Percentiles rank a stretch among this genome's conserved stretches.
Evolutionary conservation across 2,888 invertebrate genomes (phyloP).

Genomic region (Pycnomerus fuliginosus): DNA sequence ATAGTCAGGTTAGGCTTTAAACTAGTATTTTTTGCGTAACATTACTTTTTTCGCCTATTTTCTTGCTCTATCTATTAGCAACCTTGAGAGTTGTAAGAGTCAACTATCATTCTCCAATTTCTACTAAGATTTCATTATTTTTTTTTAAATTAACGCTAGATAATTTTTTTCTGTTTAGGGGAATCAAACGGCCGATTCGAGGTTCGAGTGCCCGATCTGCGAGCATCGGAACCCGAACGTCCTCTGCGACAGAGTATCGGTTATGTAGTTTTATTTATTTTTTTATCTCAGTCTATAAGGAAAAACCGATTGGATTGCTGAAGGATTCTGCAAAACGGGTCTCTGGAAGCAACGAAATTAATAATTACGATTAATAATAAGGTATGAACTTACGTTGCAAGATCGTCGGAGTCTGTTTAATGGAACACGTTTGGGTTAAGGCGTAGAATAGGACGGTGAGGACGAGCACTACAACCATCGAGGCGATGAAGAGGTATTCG

Average conservation of each 20-base stretch:
- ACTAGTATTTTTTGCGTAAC: slow-evolving; percentile 4
- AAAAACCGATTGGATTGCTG: slow-evolving; percentile 2
- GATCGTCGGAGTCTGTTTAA: slow-evolving; percentile 43
- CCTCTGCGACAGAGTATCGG: slow-evolving; percentile 44
- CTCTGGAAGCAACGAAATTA: slow-evolving; percentile 41
- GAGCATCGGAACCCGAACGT: slow-evolving; percentile 50
- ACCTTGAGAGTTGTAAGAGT: background rate
- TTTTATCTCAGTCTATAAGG: background rate
- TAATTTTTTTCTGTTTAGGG: slow-evolving; percentile 55
- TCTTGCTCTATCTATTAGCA: background rate
- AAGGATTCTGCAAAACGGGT: slow-evolving; percentile 47
- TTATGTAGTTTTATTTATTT: slow-evolving; percentile 15
- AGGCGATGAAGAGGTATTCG: slow-evolving; percentile 59
- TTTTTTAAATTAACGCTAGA: slow-evolving; percentile 5
- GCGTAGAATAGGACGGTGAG: slow-evolving; percentile 62
- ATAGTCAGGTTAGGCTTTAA: too few species aligned
- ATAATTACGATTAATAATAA: background rate
- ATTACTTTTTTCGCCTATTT: background rate
- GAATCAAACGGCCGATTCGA: slow-evolving; percentile 65
- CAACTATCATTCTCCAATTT: too few species aligned
- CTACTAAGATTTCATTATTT: background rate
- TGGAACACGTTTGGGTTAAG: slow-evolving; percentile 53
- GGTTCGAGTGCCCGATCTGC: slow-evolving; percentile 69
- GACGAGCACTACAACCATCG: slow-evolving; percentile 56
- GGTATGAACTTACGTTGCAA: slow-evolving; percentile 44